Percentiles rank a stretch among this genome's conserved stretches.
phyloP scores from a whole-genome alignment of 2,888 invertebrate species.

The Oligia latruncula region DNA sequence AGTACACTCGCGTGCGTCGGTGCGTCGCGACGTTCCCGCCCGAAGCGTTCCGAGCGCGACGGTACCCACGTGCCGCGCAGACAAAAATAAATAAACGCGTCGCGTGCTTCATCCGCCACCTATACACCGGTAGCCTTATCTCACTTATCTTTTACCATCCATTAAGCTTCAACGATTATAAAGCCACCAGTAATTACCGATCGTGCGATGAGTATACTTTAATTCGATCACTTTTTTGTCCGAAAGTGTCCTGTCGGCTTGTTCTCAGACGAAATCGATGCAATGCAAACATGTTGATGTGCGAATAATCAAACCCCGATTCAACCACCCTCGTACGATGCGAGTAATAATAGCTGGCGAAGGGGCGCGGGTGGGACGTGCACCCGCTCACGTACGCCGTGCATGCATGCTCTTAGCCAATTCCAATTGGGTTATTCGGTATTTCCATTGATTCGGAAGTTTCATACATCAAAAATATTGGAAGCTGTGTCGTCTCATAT shows the following conservation, averaged over 20 bases:
- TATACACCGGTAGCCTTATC: conserved; percentile 61
- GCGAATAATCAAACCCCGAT: conserved; percentile 86
- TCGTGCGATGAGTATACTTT: conserved; percentile 3
- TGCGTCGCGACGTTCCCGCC: conserved; percentile 79
- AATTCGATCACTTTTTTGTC: conserved; percentile 17
- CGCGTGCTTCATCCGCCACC: conserved; percentile 50
- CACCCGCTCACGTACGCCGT: conserved; percentile 78
- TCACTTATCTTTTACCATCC: conserved; percentile 33
- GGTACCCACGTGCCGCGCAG: conserved; percentile 78
- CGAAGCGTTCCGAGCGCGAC: conserved; percentile 67
- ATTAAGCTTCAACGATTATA: conserved; percentile 46
- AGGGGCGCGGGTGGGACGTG: conserved; percentile 76
- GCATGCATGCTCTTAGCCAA: conserved; percentile 73
- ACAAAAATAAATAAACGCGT: conserved; percentile 79
- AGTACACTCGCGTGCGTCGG: conserved; percentile 87
- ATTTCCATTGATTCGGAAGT: conserved; percentile 54
- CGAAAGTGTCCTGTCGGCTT: conserved; percentile 55
- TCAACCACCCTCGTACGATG: conserved; percentile 79
- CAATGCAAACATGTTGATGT: conserved; percentile 87
- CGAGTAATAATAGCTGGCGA: conserved; percentile 82
- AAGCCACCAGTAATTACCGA: conserved; percentile 34
- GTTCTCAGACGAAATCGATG: conserved; percentile 82
- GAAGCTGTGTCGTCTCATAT: conserved; percentile 17
- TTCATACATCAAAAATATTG: conserved; percentile 54
- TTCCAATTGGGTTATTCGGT: conserved; percentile 72